A percentile compares a stretch with the other conserved stretches of the same genome.
Conservation (phyloP, 1,140 invertebrate species). For the Arion vulgaris region DNA sequence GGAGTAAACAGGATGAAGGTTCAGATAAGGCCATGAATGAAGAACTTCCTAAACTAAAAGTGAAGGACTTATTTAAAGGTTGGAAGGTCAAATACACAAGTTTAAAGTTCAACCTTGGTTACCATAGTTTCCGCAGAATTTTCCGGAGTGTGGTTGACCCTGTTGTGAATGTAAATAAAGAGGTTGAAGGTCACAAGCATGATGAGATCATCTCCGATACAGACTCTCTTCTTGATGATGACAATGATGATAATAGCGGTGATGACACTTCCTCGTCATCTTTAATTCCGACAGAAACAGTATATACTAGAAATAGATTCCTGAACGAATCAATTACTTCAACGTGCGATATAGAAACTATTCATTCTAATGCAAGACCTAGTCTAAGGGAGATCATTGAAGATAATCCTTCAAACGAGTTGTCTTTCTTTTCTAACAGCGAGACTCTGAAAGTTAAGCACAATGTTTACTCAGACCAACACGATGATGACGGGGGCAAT, state of each 20-base stretch:
- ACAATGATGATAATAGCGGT: not conserved
- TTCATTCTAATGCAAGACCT: too few species aligned
- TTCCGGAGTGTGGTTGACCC: conserved; percentile 2
- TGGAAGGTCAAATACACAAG: not conserved
- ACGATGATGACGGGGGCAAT: not conserved
- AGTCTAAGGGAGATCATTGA: too few species aligned
- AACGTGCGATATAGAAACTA: too few species aligned
- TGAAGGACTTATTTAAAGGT: conserved; percentile 1
- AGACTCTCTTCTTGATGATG: not conserved
- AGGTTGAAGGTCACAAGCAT: too few species aligned
- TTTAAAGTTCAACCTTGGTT: conserved; percentile 17
- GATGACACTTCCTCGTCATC: too few species aligned
- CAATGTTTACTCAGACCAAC: not conserved
- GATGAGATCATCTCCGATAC: not conserved
- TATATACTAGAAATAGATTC: too few species aligned
- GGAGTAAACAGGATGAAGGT: too few species aligned
- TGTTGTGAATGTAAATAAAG: not conserved
- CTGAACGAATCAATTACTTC: too few species aligned
- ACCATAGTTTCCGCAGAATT: conserved; percentile 23
- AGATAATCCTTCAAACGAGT: too few species aligned
- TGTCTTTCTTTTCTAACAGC: too few species aligned
- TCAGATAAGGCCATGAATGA: not conserved
- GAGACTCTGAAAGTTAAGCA: too few species aligned
- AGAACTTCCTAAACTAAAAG: not conserved
- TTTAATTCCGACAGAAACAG: too few species aligned